Percentiles rank a stretch among this genome's conserved stretches.
These are phyloP conservation scores for Trinectes maculatus DNA, from an alignment of 2,113 vertebrate genomes.

Conservation along the genomic window DNA sequence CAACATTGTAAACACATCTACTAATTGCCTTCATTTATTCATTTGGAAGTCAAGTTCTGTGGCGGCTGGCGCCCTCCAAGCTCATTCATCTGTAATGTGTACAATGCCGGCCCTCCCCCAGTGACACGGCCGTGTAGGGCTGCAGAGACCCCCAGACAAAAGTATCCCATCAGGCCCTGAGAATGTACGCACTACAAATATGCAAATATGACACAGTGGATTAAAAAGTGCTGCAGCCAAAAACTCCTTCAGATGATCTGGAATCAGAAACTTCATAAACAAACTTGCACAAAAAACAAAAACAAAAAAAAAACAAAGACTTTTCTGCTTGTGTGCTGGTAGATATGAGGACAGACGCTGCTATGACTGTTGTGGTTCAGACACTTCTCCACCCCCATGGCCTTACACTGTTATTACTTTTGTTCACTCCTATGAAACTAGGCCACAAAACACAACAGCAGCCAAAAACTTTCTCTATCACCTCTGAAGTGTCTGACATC, in stretches of 20 bases:
- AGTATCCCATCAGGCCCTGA: slow-evolving; percentile 36
- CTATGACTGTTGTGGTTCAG: slow-evolving; percentile 47
- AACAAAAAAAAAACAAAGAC: too few species aligned
- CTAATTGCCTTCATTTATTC: slow-evolving; percentile 83
- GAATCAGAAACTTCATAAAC: slow-evolving; percentile 19
- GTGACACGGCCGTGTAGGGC: slow-evolving; percentile 31
- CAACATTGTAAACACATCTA: slow-evolving; percentile 78
- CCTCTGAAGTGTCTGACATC: slow-evolving; percentile 56
- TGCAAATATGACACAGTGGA: background rate
- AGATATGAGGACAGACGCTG: slow-evolving; percentile 53
- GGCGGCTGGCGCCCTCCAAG: slow-evolving; percentile 64
- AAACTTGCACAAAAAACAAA: slow-evolving; percentile 27
- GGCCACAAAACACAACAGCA: slow-evolving; percentile 49
- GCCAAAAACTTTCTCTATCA: slow-evolving; percentile 39
- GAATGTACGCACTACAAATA: slow-evolving; percentile 16
- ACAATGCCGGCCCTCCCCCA: slow-evolving; percentile 55
- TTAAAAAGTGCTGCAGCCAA: background rate
- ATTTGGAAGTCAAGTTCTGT: slow-evolving; percentile 79
- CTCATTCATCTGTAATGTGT: slow-evolving; percentile 75
- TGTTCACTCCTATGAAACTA: slow-evolving; percentile 49
- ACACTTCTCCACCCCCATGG: slow-evolving; percentile 46
- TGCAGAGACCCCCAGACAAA: slow-evolving; percentile 31
- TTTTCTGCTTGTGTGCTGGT: slow-evolving; percentile 26
- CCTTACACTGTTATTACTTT: slow-evolving; percentile 59
- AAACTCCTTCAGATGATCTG: slow-evolving; percentile 14